phyloP scores from a whole-genome alignment of 2,113 vertebrate species.

The Epinephelus cyanopodus region DNA sequence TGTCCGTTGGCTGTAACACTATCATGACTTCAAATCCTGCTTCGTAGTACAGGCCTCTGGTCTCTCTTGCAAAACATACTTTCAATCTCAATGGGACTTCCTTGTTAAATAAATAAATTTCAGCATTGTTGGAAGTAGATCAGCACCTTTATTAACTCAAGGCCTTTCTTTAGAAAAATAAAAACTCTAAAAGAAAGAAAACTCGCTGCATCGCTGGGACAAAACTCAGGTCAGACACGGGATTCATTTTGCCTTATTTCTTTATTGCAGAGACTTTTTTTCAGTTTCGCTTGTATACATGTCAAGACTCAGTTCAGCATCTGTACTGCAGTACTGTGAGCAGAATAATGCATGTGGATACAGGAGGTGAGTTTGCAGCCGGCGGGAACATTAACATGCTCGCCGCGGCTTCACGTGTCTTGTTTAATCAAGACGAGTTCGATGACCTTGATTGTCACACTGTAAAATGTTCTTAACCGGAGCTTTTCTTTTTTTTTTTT shows the following conservation, averaged over 20 bases:
- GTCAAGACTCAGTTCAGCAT: constrained; percentile 43
- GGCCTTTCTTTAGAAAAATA: no score
- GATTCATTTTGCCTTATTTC: constrained; percentile 47
- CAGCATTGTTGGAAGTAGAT: no score
- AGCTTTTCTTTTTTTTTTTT: not conserved
- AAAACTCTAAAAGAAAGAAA: no score
- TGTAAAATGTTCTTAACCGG: constrained; percentile 25
- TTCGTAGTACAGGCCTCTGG: no score
- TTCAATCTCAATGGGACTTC: no score
- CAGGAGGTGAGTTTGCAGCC: constrained; percentile 33
- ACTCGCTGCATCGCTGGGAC: not conserved
- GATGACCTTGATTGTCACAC: constrained; percentile 74
- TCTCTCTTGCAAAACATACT: no score
- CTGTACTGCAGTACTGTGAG: constrained; percentile 44
- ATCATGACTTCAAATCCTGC: no score
- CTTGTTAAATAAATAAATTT: no score
- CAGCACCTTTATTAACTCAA: no score
- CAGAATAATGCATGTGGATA: constrained; percentile 40
- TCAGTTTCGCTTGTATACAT: constrained; percentile 59
- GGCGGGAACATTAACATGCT: not conserved
- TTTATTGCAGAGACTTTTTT: constrained; percentile 76
- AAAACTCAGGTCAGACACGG: not conserved
- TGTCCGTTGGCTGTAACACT: no score
- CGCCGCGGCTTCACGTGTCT: constrained; percentile 20
- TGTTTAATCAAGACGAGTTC: constrained; percentile 48